These are phyloP conservation scores for Drosophila anomelani DNA, from an alignment of 2,888 invertebrate species.

Conservation along the genomic window DNA sequence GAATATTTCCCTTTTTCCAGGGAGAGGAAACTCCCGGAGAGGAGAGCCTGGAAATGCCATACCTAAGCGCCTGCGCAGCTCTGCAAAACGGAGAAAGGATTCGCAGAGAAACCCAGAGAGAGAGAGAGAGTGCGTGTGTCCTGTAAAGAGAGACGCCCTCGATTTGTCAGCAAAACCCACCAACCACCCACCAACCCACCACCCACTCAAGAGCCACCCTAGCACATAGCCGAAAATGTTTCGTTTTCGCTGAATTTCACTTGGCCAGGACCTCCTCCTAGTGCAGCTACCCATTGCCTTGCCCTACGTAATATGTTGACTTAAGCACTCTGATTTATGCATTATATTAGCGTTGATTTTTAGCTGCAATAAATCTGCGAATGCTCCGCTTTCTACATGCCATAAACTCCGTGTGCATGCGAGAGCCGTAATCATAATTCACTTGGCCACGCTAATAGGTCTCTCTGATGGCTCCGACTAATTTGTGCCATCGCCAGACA, in stretches of 20 bases:
- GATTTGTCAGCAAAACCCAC: slow-evolving; percentile 7
- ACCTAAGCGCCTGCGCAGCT: slow-evolving; percentile 31
- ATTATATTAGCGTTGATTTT: slow-evolving; percentile 72
- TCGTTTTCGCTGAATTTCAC: slow-evolving; percentile 72
- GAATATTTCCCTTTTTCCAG: slow-evolving; percentile 21
- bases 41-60: slow-evolving; percentile 24
- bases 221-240: slow-evolving; percentile 49
- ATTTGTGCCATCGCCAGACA: slow-evolving; percentile 19
- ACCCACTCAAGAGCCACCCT: slow-evolving; percentile 10
- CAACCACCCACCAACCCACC: slow-evolving; percentile 2
- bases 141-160: slow-evolving; percentile 14
- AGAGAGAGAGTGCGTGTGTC: not conserved
- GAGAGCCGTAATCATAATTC: slow-evolving; percentile 39
- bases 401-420: slow-evolving; percentile 34
- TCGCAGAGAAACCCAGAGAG: not conserved
- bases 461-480: slow-evolving; percentile 1
- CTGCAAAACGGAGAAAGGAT: slow-evolving; percentile 11
- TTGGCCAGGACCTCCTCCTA: slow-evolving; percentile 41
- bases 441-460: slow-evolving; percentile 27
- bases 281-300: slow-evolving; percentile 1
- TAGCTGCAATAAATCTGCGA: slow-evolving; percentile 69
- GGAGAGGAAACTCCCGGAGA: slow-evolving; percentile 8
- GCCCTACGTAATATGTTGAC: slow-evolving; percentile 56
- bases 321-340: slow-evolving; percentile 72
- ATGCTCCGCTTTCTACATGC: slow-evolving; percentile 36